phyloP scores from a whole-genome alignment of 2,797 vertebrate species.

The Lagodon rhomboides region DNA sequence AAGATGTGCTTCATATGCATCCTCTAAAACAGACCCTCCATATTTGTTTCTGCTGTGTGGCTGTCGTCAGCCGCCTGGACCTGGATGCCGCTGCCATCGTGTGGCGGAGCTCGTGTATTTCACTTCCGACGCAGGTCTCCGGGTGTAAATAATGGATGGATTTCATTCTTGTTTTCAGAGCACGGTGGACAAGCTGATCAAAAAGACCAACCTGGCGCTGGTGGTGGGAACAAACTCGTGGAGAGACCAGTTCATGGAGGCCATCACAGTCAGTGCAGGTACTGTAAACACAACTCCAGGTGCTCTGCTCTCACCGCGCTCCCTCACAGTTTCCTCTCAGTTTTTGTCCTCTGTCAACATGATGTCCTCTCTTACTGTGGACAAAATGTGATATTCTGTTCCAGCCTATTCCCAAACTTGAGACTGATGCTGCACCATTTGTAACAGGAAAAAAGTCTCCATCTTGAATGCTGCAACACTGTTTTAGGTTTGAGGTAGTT shows the following conservation, averaged over 20 bases:
- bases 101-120: constrained; percentile 59
- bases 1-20: constrained; percentile 33
- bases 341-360: too few species aligned
- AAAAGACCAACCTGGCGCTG: constrained; percentile 98
- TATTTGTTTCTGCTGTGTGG: constrained; percentile 50
- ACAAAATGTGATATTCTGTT: too few species aligned
- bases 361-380: too few species aligned
- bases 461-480: too few species aligned
- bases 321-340: too few species aligned
- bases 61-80: constrained; percentile 19
- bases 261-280: constrained; percentile 99
- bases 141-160: constrained; percentile 6
- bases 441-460: too few species aligned
- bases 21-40: constrained; percentile 32
- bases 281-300: constrained; percentile 48
- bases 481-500: too few species aligned
- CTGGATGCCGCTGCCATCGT: constrained; percentile 75
- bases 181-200: constrained; percentile 98
- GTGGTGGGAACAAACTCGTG: constrained; percentile 99
- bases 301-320: constrained; percentile 4
- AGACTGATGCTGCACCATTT: too few species aligned
- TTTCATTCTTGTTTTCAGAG: constrained; percentile 80
- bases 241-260: constrained; percentile 99
- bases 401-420: too few species aligned
- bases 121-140: neutral